Conservation (phyloP, 2,113 vertebrate genomes). For the Lichenostomus cassidix region DNA sequence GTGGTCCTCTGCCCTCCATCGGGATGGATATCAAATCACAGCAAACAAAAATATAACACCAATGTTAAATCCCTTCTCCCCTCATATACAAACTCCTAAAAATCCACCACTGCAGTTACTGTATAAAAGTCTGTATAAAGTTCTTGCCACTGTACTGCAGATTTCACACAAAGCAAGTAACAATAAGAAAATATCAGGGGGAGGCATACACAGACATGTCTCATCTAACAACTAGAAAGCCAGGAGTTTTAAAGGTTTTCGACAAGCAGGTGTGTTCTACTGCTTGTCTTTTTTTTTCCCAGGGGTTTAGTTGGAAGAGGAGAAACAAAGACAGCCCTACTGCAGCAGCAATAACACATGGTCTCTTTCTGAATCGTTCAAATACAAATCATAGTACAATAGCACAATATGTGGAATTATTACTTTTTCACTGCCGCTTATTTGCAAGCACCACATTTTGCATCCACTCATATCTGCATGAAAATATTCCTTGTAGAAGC, state of each 20-base stretch:
- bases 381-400: not conserved
- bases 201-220: not conserved
- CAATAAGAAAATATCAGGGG: not conserved
- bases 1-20: not conserved
- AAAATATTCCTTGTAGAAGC: not conserved
- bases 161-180: not conserved
- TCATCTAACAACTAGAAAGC: not conserved
- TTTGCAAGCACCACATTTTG: not conserved
- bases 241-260: not conserved
- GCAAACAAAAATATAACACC: not conserved
- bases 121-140: not conserved
- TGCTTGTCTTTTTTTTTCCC: not conserved
- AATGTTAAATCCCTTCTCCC: not conserved
- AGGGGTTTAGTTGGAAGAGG: not conserved
- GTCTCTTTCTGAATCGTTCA: not conserved
- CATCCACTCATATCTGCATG: not conserved
- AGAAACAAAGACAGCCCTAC: not conserved
- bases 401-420: not conserved
- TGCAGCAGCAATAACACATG: not conserved
- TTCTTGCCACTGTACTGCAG: not conserved
- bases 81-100: not conserved
- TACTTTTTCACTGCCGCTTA: not conserved
- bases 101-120: not conserved
- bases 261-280: not conserved
- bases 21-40: slow-evolving; percentile 1